Evolutionary conservation across 2,888 invertebrate genomes (phyloP).

Genomic region (Meloe dianella): DNA sequence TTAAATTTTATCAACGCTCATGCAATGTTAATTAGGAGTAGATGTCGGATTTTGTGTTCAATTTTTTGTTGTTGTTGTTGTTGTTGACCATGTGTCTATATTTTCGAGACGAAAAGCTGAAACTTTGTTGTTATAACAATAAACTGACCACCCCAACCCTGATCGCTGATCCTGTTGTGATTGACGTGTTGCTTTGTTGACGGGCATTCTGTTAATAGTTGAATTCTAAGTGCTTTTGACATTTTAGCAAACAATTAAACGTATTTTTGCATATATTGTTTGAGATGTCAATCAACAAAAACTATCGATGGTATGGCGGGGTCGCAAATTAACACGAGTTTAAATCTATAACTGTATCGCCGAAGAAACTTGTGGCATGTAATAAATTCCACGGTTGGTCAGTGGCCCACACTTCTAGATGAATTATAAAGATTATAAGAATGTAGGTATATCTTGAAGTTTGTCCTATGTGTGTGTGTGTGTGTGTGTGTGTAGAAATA

Average conservation of each 20-base stretch:
- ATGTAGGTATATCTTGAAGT: too few relatives aligned
- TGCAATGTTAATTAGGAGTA: constrained; percentile 2
- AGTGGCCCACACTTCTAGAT: background rate
- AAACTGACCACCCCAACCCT: constrained; percentile 22
- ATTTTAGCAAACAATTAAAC: constrained; percentile 44
- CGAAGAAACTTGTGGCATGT: background rate
- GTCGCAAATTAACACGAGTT: constrained; percentile 6
- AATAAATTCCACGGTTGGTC: background rate
- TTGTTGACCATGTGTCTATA: background rate
- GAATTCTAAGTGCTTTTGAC: constrained; percentile 45
- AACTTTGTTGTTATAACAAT: constrained; percentile 20
- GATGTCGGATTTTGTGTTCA: constrained; percentile 11
- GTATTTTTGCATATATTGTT: constrained; percentile 44
- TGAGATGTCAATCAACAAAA: constrained; percentile 37
- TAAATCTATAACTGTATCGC: background rate
- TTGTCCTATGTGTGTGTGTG: too few relatives aligned
- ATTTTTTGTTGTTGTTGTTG: constrained; percentile 5
- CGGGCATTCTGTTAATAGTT: constrained; percentile 35
- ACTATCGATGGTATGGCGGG: constrained; percentile 28
- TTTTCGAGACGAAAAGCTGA: constrained; percentile 8
- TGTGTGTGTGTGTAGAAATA: too few relatives aligned
- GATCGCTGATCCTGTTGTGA: constrained; percentile 29
- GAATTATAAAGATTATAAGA: background rate
- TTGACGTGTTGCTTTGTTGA: constrained; percentile 41
- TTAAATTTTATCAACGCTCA: background rate